Conservation (phyloP, 2,113 vertebrate species). For the pig (Sus scrofa) region DNA sequence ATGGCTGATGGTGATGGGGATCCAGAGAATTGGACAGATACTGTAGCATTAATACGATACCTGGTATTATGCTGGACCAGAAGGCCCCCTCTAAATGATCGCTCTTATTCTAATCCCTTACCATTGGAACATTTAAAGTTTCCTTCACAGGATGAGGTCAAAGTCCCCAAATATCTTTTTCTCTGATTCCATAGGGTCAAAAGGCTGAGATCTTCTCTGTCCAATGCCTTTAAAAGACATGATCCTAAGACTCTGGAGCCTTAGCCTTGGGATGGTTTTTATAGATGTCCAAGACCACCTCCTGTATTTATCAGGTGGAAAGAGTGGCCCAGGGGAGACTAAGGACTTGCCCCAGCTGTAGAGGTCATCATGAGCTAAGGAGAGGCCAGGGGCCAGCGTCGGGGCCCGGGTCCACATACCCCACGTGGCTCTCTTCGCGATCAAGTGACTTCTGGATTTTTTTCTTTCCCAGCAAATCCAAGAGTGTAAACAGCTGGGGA, state of each 20-base stretch:
- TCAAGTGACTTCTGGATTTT: background rate
- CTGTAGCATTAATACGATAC: rapidly evolving
- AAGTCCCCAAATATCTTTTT: background rate
- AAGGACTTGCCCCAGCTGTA: rapidly evolving
- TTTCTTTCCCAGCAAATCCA: background rate
- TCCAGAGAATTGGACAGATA: background rate
- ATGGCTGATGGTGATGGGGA: background rate
- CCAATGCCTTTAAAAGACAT: background rate
- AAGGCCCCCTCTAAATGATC: rapidly evolving
- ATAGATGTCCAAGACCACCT: background rate
- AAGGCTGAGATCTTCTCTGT: background rate
- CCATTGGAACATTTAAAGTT: background rate
- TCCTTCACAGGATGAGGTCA: background rate
- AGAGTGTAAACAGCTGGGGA: background rate
- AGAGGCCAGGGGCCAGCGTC: background rate
- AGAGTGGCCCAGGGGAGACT: background rate
- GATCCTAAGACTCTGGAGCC: background rate
- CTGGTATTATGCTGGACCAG: rapidly evolving
- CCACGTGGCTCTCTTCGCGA: background rate
- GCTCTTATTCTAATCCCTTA: background rate
- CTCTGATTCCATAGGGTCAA: background rate
- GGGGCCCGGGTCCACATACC: background rate
- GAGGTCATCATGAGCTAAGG: background rate
- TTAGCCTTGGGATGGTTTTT: background rate
- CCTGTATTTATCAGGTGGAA: background rate